Evolutionary conservation across 2,888 invertebrate species (phyloP).

Genomic region (Clostera curtula): DNA sequence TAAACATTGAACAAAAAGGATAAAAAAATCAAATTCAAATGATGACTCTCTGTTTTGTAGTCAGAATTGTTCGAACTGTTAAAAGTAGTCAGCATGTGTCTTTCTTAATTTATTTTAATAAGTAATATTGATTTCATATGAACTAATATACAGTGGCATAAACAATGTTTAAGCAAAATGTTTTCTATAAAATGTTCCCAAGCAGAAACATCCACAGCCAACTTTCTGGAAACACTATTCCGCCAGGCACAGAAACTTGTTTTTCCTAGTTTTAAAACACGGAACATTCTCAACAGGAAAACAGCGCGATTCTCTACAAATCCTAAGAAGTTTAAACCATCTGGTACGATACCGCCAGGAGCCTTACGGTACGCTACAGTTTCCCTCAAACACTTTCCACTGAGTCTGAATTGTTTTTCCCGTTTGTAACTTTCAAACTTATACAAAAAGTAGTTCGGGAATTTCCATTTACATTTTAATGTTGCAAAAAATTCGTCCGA

Average conservation of each 20-base stretch:
- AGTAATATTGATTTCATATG: too few relatives aligned
- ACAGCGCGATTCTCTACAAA: conserved; percentile 57
- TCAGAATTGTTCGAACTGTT: too few relatives aligned
- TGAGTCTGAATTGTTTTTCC: conserved; percentile 19
- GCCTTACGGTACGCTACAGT: conserved; percentile 45
- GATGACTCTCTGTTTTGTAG: too few relatives aligned
- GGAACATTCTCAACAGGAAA: conserved; percentile 40
- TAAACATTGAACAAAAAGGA: too few relatives aligned
- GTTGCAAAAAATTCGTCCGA: conserved; percentile 17
- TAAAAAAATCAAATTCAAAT: too few relatives aligned
- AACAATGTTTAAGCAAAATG: too few relatives aligned
- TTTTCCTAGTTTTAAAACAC: conserved; percentile 3
- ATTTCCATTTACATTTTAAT: conserved; percentile 20
- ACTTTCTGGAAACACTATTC: too few relatives aligned
- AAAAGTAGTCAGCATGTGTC: too few relatives aligned
- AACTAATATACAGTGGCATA: too few relatives aligned
- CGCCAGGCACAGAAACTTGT: conserved; percentile 1
- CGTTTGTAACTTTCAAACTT: conserved; percentile 14
- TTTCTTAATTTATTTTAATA: too few relatives aligned
- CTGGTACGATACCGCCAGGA: conserved; percentile 56
- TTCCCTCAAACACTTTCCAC: conserved; percentile 16
- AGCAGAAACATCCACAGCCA: too few relatives aligned
- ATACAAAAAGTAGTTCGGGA: conserved; percentile 10
- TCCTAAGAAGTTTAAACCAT: conserved; percentile 57
- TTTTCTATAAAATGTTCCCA: too few relatives aligned